Percentiles rank a stretch among this genome's conserved stretches.
Evolutionary conservation across 2,797 vertebrate species (phyloP).

Genomic region (Spea hammondii): DNA sequence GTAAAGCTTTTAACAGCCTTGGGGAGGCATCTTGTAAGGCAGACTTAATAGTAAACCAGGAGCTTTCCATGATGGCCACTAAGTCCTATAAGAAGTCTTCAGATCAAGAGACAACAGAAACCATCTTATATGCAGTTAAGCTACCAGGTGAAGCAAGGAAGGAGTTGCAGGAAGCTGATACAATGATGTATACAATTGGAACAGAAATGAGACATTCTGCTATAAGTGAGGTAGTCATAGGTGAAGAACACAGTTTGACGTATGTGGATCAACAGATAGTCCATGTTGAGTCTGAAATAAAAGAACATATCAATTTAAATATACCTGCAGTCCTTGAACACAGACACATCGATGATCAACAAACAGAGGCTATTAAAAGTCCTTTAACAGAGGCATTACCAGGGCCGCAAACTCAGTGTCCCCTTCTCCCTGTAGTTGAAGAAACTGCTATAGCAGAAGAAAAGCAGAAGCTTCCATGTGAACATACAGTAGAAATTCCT

Average conservation of each 20-base stretch:
- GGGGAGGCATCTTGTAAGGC: slow-evolving; percentile 77
- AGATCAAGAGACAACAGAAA: slow-evolving; percentile 74
- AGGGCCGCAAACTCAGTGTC: not conserved
- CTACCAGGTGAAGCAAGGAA: slow-evolving; percentile 72
- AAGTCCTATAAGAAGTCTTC: slow-evolving; percentile 72
- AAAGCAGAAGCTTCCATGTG: slow-evolving; percentile 66
- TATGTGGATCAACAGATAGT: slow-evolving; percentile 71
- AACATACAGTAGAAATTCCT: slow-evolving; percentile 62
- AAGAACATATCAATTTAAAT: slow-evolving; percentile 71
- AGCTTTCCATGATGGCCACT: slow-evolving; percentile 52
- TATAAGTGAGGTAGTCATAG: slow-evolving; percentile 70
- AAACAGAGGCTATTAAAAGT: slow-evolving; percentile 72
- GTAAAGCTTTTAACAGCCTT: slow-evolving; percentile 75
- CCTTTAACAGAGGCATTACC: slow-evolving; percentile 26
- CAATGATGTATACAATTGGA: slow-evolving; percentile 79
- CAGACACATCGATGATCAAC: slow-evolving; percentile 73
- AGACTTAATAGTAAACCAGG: slow-evolving; percentile 72
- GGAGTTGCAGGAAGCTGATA: slow-evolving; percentile 58
- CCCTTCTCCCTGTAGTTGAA: slow-evolving; percentile 41
- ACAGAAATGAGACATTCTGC: slow-evolving; percentile 74
- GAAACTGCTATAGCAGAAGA: slow-evolving; percentile 63
- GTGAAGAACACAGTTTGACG: slow-evolving; percentile 63
- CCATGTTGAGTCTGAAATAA: slow-evolving; percentile 68
- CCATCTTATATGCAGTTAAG: slow-evolving; percentile 76
- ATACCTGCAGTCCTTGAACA: slow-evolving; percentile 71